Base-by-base conservation (phyloP, 2,888 invertebrate species). In the Sesia bembeciformis region DNA sequence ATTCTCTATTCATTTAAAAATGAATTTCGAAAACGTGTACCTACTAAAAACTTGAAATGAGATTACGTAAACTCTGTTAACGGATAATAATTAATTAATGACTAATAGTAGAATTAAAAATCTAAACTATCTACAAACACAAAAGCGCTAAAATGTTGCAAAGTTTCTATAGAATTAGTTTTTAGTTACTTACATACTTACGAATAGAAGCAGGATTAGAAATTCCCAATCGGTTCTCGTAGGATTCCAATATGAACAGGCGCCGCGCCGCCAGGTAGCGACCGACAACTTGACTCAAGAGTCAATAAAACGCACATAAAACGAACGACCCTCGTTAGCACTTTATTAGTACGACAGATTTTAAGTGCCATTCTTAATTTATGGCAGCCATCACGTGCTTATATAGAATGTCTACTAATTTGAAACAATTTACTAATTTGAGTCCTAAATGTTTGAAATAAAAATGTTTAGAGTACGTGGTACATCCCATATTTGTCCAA, bases 271-370 rank as follows among this genome's bases (percentile, higher is more conserved):
- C 55, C 78, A 79, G 80, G 78, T 80, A 76, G 71, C 67, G 60
- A 63, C 67, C 70, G 68, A 72, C 51, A 40, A 49, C 68, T 59
- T 58, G 65, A 68, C 69, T 79, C 71, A 74, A 83, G 81, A 80
- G 81, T 79, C 81, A 84, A 84, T 86, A 85, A 87, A 87, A 84
- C 70, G 70, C 74, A 79, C 83, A 82, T 85, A 84, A 87, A 86
- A 81, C 65, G 75, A 77, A 80, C 78, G 82, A 82, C 85, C 81
- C 84, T 84, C 81, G 81, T 86, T 84, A 83, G 74, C 82, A 81
- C 81, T 77, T 82, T 82, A 82, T 86, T 84, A 83, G 78, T 76
- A 72, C 70, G 74, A 81, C 83, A 78, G 74, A 84, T 82, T 83
- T n/a, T 78, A 72, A 81, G 74, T 78, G 75, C 70, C 76, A 77